Evolutionary conservation across 2,113 vertebrate species (phyloP).

Genomic region (Myodes glareolus): DNA sequence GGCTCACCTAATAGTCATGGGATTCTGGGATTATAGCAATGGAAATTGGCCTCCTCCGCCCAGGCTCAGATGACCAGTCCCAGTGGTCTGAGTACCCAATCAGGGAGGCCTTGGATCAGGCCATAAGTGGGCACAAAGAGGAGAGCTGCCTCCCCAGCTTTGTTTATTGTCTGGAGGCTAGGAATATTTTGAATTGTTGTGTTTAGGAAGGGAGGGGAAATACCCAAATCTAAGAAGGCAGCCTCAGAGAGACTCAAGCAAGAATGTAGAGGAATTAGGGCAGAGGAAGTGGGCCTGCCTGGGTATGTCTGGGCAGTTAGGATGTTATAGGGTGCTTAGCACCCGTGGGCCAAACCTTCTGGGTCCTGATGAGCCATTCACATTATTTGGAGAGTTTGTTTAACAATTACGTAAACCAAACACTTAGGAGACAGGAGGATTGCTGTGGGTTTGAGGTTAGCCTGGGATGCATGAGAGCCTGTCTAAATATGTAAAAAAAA

Average conservation of each 20-base stretch:
- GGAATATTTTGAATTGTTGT: slow-evolving; percentile 83
- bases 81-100: slow-evolving; percentile 41
- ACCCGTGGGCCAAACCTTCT: neutral
- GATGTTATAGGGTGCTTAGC: neutral
- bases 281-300: slow-evolving; percentile 10
- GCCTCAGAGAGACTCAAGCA: slow-evolving; percentile 43
- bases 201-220: slow-evolving; percentile 69
- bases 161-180: slow-evolving; percentile 83
- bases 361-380: neutral
- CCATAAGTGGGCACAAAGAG: slow-evolving; percentile 77
- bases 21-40: slow-evolving; percentile 7
- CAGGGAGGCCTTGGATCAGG: slow-evolving; percentile 61
- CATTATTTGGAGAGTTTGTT: neutral
- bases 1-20: neutral
- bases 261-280: slow-evolving; percentile 64
- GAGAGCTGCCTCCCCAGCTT: slow-evolving; percentile 63
- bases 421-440: neutral
- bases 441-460: neutral
- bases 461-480: neutral
- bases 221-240: slow-evolving; percentile 78
- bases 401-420: neutral
- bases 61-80: slow-evolving; percentile 65
- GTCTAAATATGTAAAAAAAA: neutral
- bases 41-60: neutral
- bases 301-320: neutral